A percentile compares a stretch with the other conserved stretches of the same genome.
These are phyloP conservation scores for Oscheius sp. DNA, from an alignment of 1,140 invertebrate species.

Conservation along the genomic window DNA sequence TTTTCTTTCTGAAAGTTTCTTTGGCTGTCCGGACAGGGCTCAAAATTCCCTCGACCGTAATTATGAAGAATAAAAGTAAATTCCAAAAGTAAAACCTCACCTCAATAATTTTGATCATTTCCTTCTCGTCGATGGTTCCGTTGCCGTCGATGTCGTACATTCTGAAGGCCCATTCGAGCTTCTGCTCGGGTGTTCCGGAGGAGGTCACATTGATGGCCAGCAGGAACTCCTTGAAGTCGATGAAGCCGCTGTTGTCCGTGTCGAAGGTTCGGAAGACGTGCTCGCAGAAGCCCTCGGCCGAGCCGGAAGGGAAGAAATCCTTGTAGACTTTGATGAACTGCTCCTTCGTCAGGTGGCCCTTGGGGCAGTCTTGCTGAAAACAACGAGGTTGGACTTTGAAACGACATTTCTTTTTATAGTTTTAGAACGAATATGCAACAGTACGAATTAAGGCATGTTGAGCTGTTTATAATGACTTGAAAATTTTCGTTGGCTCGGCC, in stretches of 20 bases:
- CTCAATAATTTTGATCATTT: conserved; percentile 70
- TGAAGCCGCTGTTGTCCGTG: conserved; percentile 90
- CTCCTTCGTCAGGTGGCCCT: conserved; percentile 88
- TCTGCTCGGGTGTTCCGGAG: conserved; percentile 93
- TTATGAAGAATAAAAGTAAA: conserved; percentile 1
- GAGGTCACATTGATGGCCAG: conserved; percentile 96
- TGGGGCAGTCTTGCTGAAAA: conserved; percentile 96
- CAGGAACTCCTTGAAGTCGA: conserved; percentile 86
- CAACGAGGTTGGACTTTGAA: too few species aligned
- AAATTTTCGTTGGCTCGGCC: too few species aligned
- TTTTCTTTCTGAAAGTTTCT: conserved; percentile 18
- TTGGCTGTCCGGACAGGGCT: background rate
- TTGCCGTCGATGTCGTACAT: conserved; percentile 96
- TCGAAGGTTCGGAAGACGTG: conserved; percentile 95
- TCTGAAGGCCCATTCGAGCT: conserved; percentile 94
- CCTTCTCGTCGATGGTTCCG: conserved; percentile 92
- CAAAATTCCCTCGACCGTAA: background rate
- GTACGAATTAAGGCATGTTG: too few species aligned
- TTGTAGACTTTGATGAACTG: conserved; percentile 98
- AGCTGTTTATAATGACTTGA: too few species aligned
- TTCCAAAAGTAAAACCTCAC: conserved; percentile 61
- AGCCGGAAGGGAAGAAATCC: conserved; percentile 77
- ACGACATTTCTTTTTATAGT: too few species aligned
- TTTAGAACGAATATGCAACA: too few species aligned
- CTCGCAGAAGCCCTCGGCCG: conserved; percentile 97